phyloP scores from a whole-genome alignment of 2,113 vertebrate genomes.

The Nycticebus coucang region DNA sequence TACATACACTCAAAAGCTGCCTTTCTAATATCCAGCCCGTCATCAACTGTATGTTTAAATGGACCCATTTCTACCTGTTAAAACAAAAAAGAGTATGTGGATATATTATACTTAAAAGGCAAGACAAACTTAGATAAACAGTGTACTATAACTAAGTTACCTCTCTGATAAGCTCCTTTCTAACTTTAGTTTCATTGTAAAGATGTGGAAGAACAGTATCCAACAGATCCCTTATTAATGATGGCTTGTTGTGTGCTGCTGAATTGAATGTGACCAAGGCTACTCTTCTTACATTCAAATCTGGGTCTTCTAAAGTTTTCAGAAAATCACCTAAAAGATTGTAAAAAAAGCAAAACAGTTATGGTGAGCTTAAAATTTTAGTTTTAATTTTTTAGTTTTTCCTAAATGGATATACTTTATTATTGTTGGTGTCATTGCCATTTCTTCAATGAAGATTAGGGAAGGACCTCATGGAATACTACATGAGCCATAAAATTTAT shows the following conservation, averaged over 20 bases:
- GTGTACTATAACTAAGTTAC: slow-evolving; percentile 80
- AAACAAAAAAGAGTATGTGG: slow-evolving; percentile 32
- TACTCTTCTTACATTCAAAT: slow-evolving; percentile 97
- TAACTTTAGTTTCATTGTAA: slow-evolving; percentile 99
- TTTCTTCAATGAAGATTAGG: not conserved
- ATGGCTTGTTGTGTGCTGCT: slow-evolving; percentile 98
- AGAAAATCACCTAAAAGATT: slow-evolving; percentile 93
- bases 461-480: not conserved
- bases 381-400: too few species aligned
- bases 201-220: slow-evolving; percentile 97
- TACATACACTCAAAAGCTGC: slow-evolving; percentile 99
- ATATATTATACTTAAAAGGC: not conserved
- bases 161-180: slow-evolving; percentile 98
- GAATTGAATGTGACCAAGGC: slow-evolving; percentile 99
- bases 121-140: not conserved
- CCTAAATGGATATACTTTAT: not conserved
- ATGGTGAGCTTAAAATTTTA: not conserved
- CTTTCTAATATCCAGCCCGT: slow-evolving; percentile 96
- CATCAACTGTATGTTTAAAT: slow-evolving; percentile 99
- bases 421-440: not conserved
- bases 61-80: slow-evolving; percentile 98
- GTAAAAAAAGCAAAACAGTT: not conserved
- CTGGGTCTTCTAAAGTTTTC: slow-evolving; percentile 98
- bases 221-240: slow-evolving; percentile 97
- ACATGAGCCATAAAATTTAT: not conserved